Evolutionary conservation across 2,113 vertebrate genomes (phyloP).

Genomic region (Chiloscyllium plagiosum): DNA sequence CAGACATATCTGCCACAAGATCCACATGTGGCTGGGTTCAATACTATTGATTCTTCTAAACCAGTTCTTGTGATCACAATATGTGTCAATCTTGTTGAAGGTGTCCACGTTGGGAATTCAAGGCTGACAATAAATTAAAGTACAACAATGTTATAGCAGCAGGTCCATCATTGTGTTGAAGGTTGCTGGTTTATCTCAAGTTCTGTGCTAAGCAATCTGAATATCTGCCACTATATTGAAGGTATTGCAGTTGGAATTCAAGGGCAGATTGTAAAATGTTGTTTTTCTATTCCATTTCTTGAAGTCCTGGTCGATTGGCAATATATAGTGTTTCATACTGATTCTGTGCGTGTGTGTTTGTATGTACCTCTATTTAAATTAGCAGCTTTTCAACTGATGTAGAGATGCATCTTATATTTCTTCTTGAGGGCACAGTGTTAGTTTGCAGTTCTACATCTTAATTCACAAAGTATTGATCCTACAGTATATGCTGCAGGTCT

Average conservation of each 20-base stretch:
- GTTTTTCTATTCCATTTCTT: background rate
- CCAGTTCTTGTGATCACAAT: background rate
- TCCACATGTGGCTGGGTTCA: background rate
- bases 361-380: background rate
- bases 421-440: slow-evolving; percentile 6
- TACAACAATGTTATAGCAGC: background rate
- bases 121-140: background rate
- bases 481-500: background rate
- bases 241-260: background rate
- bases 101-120: background rate
- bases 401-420: background rate
- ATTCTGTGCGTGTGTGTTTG: background rate
- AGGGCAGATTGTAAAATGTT: background rate
- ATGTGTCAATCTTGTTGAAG: background rate
- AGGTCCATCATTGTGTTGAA: background rate
- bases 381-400: background rate
- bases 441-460: slow-evolving; percentile 23
- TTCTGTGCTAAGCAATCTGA: background rate
- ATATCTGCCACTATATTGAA: background rate
- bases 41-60: background rate
- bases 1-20: background rate
- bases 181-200: background rate
- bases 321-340: background rate
- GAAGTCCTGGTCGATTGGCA: background rate
- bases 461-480: slow-evolving; percentile 35